These are phyloP conservation scores for Nebria ingens DNA, from an alignment of 1,140 invertebrate species.

Conservation along the genomic window DNA sequence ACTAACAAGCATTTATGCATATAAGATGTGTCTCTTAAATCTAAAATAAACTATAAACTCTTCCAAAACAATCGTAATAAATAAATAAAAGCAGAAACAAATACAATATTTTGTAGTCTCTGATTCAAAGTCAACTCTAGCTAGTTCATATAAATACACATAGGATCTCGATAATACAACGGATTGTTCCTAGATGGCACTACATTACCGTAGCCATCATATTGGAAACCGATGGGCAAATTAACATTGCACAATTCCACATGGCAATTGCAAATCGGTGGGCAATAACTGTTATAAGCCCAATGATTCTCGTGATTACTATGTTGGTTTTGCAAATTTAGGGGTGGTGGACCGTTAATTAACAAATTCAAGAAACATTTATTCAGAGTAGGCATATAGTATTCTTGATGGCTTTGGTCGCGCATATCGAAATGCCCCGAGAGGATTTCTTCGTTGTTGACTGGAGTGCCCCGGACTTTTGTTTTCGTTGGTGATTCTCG, in stretches of 20 bases:
- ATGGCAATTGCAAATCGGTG: not conserved
- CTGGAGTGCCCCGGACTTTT: not conserved
- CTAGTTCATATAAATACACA: not conserved
- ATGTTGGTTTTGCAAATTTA: too few species aligned
- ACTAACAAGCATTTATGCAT: too few species aligned
- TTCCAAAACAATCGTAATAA: too few species aligned
- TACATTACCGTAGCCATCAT: not conserved
- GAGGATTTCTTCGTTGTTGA: not conserved
- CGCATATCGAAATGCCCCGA: not conserved
- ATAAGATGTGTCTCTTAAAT: too few species aligned
- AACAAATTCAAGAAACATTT: conserved; percentile 4
- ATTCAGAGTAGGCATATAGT: not conserved
- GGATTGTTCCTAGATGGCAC: not conserved
- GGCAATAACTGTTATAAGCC: too few species aligned
- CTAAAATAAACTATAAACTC: too few species aligned
- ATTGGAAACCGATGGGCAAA: not conserved
- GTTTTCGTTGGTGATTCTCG: not conserved
- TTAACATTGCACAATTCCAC: not conserved
- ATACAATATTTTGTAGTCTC: too few species aligned
- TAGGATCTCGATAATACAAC: not conserved
- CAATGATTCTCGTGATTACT: too few species aligned
- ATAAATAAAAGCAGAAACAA: too few species aligned
- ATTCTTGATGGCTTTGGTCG: not conserved
- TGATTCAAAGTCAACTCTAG: too few species aligned
- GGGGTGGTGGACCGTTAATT: not conserved